A percentile compares a stretch with the other conserved stretches of the same genome.
Evolutionary conservation across 2,888 invertebrate genomes (phyloP).

Genomic region (Cephus rjabovi): DNA sequence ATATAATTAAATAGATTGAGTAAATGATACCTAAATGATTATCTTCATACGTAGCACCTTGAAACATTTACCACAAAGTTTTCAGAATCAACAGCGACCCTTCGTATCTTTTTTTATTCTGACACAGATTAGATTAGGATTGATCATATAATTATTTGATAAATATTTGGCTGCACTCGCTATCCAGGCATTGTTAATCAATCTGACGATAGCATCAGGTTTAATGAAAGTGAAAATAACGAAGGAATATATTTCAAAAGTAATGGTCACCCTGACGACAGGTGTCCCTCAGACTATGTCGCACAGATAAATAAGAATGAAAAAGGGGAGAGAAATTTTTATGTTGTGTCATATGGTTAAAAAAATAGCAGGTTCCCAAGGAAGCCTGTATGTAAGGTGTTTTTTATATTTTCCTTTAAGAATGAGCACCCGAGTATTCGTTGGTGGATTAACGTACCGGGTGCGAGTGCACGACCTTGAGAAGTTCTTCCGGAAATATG

Average conservation of each 20-base stretch:
- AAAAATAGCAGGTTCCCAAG: slow-evolving; percentile 53
- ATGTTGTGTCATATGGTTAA: slow-evolving; percentile 44
- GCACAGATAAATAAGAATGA: not conserved
- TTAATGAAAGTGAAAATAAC: not conserved
- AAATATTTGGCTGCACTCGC: not conserved
- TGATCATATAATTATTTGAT: not conserved
- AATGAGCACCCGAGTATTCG: slow-evolving; percentile 86
- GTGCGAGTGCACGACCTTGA: slow-evolving; percentile 94
- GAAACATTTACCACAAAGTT: not conserved
- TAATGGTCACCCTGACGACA: not conserved
- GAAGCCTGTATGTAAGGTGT: slow-evolving; percentile 63
- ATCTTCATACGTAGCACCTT: not conserved
- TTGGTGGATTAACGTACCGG: slow-evolving; percentile 86
- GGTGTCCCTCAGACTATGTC: not conserved
- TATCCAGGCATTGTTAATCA: not conserved
- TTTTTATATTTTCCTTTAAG: slow-evolving; percentile 67
- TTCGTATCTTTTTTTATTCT: not conserved
- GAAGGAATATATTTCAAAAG: not conserved
- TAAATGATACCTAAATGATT: not conserved
- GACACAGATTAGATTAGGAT: not conserved
- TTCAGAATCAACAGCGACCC: not conserved
- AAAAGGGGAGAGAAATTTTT: slow-evolving; percentile 20
- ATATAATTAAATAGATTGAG: not conserved
- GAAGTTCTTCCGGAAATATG: slow-evolving; percentile 96
- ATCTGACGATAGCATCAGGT: not conserved